Evolutionary conservation across 2,888 invertebrate species (phyloP).

Genomic region (Ferrisia virgata): DNA sequence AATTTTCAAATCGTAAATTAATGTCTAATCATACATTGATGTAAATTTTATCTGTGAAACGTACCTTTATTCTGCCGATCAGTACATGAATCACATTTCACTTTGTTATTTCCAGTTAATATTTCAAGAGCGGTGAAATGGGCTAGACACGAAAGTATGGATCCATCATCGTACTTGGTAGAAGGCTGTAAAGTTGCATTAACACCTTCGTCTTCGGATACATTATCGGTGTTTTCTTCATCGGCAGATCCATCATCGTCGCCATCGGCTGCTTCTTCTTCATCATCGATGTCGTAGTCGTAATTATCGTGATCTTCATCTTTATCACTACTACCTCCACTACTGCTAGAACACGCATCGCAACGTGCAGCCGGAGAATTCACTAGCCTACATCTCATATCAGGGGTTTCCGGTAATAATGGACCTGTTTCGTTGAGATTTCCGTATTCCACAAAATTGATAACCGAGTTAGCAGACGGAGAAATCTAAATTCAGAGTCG

Average conservation of each 20-base stretch:
- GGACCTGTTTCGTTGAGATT: not conserved
- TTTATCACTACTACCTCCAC: conserved; percentile 24
- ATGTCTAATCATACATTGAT: not conserved
- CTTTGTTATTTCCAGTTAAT: conserved; percentile 87
- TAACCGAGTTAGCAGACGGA: not conserved
- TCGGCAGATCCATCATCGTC: conserved; percentile 46
- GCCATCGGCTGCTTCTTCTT: conserved; percentile 44
- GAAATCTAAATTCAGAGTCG: not conserved
- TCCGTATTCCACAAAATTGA: not conserved
- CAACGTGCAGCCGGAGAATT: not conserved
- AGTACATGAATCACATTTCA: conserved; percentile 88
- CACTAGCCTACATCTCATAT: not conserved
- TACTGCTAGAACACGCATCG: not conserved
- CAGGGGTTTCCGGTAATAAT: not conserved
- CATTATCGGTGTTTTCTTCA: conserved; percentile 40
- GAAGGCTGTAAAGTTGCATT: conserved; percentile 46
- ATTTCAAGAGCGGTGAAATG: conserved; percentile 89
- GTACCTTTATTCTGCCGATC: conserved; percentile 61
- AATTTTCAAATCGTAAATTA: not conserved
- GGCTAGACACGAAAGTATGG: conserved; percentile 83
- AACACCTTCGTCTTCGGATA: conserved; percentile 41
- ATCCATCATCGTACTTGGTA: conserved; percentile 60
- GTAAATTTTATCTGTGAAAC: not conserved
- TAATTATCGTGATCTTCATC: conserved; percentile 33
- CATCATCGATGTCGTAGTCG: conserved; percentile 45